Evolutionary conservation across 2,797 vertebrate species (phyloP).

Genomic region (Crenuchus spilurus): DNA sequence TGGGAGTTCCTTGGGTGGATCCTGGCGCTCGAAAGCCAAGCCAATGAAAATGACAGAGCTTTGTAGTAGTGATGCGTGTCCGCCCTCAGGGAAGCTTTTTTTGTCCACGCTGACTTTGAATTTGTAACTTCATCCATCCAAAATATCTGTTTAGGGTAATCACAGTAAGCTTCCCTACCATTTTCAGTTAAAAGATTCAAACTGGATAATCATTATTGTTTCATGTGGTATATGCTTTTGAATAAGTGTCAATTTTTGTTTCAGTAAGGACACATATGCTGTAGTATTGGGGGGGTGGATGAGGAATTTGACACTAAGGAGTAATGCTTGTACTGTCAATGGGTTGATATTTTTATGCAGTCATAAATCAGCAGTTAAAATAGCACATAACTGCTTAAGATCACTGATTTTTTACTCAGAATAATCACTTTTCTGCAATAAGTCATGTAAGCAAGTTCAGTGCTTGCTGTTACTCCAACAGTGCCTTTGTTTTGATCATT

Average conservation of each 20-base stretch:
- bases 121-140: neutral
- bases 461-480: neutral
- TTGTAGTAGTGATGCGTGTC: neutral
- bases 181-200: neutral
- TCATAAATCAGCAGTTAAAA: neutral
- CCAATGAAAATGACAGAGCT: neutral
- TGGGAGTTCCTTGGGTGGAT: slow-evolving; percentile 7
- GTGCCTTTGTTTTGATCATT: slow-evolving; percentile 7
- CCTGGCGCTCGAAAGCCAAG: neutral
- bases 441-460: neutral
- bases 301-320: no score
- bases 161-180: neutral
- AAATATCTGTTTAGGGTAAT: neutral
- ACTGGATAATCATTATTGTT: slow-evolving; percentile 7
- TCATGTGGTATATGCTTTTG: slow-evolving; percentile 5
- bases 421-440: neutral
- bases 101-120: neutral
- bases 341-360: no score
- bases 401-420: neutral
- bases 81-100: neutral
- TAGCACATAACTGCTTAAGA: neutral
- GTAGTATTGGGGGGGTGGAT: no score
- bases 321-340: no score
- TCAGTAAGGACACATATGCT: no score
- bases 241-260: slow-evolving; percentile 8